These are phyloP conservation scores for Cyphomyrus plagiostoma DNA, from an alignment of 2,113 vertebrate genomes.

Conservation along the genomic window DNA sequence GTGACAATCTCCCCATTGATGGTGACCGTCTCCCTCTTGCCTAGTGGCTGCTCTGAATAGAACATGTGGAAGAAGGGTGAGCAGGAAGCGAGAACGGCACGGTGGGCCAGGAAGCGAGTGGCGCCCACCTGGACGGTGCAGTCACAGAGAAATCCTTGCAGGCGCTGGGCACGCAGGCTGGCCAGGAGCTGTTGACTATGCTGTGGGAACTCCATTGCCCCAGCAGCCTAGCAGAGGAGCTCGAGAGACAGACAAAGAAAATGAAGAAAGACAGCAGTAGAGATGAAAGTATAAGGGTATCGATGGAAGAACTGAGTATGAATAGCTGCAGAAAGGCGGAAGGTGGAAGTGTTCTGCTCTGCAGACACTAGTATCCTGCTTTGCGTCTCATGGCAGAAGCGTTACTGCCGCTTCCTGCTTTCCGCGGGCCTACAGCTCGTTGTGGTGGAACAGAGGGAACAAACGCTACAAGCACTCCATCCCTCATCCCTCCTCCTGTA, in stretches of 20 bases:
- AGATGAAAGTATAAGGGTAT: neutral
- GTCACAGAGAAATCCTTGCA: conserved; percentile 88
- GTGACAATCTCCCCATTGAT: conserved; percentile 89
- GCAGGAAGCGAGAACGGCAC: conserved; percentile 83
- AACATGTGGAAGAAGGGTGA: conserved; percentile 93
- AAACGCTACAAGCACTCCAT: neutral
- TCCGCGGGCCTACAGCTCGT: neutral
- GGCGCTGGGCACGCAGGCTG: conserved; percentile 76
- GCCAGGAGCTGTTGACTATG: conserved; percentile 83
- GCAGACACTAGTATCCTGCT: neutral
- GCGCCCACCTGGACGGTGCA: conserved; percentile 80
- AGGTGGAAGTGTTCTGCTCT: neutral
- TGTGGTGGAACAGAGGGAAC: neutral
- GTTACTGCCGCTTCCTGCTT: neutral
- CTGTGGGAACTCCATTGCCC: conserved; percentile 81
- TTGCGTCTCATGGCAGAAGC: neutral
- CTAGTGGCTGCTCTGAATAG: conserved; percentile 73
- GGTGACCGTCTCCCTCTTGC: conserved; percentile 62
- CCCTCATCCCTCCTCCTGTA: conserved; percentile 9
- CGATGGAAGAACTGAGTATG: neutral
- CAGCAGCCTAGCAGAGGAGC: neutral
- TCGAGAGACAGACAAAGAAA: neutral
- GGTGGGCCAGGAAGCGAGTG: conserved; percentile 76
- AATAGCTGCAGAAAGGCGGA: neutral
- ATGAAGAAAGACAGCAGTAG: neutral